Percentiles rank a stretch among this genome's conserved stretches.
phyloP scores from a whole-genome alignment of 2,888 invertebrate species.

The Campoplex nolae region DNA sequence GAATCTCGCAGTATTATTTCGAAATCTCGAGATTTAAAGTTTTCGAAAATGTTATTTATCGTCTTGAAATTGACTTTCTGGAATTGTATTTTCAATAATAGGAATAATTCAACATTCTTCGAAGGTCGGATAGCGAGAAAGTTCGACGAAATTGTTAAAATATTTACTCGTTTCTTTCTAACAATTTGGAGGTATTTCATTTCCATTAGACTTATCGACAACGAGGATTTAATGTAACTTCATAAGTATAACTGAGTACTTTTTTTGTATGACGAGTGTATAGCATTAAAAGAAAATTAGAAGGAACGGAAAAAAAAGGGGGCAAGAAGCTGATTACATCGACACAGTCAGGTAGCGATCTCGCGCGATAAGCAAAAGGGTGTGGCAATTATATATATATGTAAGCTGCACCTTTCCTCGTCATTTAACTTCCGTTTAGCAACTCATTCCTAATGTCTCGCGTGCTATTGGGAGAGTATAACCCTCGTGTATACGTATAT shows the following conservation, averaged over 20 bases:
- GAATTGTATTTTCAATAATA: too few species aligned
- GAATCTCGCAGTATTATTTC: too few species aligned
- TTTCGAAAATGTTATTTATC: too few species aligned
- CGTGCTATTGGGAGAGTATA: slow-evolving; percentile 32
- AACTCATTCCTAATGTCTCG: slow-evolving; percentile 40
- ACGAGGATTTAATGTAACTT: not conserved
- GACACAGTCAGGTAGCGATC: slow-evolving; percentile 28
- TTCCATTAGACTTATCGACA: not conserved
- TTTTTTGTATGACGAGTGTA: not conserved
- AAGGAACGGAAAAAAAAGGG: slow-evolving; percentile 6
- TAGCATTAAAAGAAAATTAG: not conserved
- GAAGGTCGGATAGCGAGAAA: too few species aligned
- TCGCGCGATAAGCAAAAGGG: slow-evolving; percentile 61
- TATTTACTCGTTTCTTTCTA: not conserved
- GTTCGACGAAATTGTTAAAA: not conserved
- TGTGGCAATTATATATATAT: slow-evolving; percentile 56
- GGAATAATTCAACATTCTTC: too few species aligned
- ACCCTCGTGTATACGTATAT: not conserved
- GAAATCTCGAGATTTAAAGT: too few species aligned
- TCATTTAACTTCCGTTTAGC: slow-evolving; percentile 54
- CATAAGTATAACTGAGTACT: not conserved
- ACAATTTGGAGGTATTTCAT: not conserved
- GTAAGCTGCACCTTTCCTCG: slow-evolving; percentile 52
- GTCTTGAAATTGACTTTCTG: too few species aligned
- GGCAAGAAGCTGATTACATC: slow-evolving; percentile 48